These are phyloP conservation scores for Trachops cirrhosus DNA, from an alignment of 2,797 vertebrate genomes.

Conservation along the genomic window DNA sequence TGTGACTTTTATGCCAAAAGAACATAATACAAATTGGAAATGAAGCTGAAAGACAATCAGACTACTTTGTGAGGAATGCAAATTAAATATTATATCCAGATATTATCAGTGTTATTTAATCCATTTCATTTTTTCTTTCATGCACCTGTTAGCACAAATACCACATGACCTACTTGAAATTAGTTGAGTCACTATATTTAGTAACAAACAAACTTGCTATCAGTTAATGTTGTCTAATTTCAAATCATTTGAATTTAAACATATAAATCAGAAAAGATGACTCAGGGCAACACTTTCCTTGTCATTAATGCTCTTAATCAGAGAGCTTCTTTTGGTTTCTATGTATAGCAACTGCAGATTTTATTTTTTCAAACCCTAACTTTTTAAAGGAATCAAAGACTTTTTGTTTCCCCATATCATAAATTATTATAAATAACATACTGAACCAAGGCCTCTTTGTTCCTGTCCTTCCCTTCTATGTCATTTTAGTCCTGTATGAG, in stretches of 20 bases:
- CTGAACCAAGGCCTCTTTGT: neutral
- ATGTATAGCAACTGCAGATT: slow-evolving; percentile 57
- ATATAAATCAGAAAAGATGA: slow-evolving; percentile 66
- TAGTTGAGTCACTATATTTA: slow-evolving; percentile 52
- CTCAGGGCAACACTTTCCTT: slow-evolving; percentile 20
- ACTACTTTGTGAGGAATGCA: slow-evolving; percentile 59
- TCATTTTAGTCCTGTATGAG: neutral
- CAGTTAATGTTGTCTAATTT: slow-evolving; percentile 60
- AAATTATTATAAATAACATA: slow-evolving; percentile 48
- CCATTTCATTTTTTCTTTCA: neutral
- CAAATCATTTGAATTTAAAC: slow-evolving; percentile 74
- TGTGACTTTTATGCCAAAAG: slow-evolving; percentile 24
- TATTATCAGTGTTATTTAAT: slow-evolving; percentile 32
- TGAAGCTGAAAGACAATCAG: slow-evolving; percentile 39
- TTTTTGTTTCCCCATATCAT: neutral
- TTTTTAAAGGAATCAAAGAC: slow-evolving; percentile 56
- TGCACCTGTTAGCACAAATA: slow-evolving; percentile 64
- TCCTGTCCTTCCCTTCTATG: neutral
- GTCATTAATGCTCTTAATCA: slow-evolving; percentile 52
- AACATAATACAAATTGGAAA: slow-evolving; percentile 45
- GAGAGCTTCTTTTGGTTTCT: slow-evolving; percentile 63
- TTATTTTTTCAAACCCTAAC: slow-evolving; percentile 43
- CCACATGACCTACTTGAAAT: slow-evolving; percentile 36
- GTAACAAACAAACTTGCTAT: slow-evolving; percentile 63
- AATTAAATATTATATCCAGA: slow-evolving; percentile 38